Evolutionary conservation across 1,140 invertebrate species (phyloP), one percentile per base, ranked within the genome.

Genomic region (Cyclina sinensis): DNA sequence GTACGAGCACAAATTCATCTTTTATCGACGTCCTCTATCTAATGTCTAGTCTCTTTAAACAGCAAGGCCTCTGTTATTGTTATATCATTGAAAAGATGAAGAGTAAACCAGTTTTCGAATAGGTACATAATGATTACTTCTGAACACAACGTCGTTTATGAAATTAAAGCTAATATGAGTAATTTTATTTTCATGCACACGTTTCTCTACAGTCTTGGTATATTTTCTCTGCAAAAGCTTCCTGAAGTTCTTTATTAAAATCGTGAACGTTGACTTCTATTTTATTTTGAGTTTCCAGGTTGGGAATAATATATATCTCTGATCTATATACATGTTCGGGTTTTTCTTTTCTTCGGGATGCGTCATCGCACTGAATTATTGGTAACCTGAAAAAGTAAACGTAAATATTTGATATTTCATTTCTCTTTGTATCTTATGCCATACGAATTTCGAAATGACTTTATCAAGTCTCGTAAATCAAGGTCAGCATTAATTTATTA

Each of bases 41-140:
- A 2, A 11, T 54, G 2, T 12, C 2, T 18, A 12, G 7, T 54
- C 51, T 12, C 3, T 18, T 54, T 39, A 21, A 70, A 70, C 30
- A 37, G 65, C 65, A 1, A 70, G 65, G 12, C 65, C 65, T 70
- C 65, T 70, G 35, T 70, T 35, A 39, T 37, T 35, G 16, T 70
- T 70, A 39, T 70, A 70, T n/a, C 65, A 7, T 21, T 35, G 30
- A 39, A 70, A 70, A 2, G 35, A n/a, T 35, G 65, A 70, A 1
- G 32, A 18, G n/a, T 39, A 70, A 16, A 32, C 65, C 1, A 70
- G 32, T 39, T 39, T 35, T 12, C 65, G 30, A 11, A 70, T 70
- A 4, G 30, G 32, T 35, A 70, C 39, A 39, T 70, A 39, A 18
- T 39, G 30, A 21, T 70, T n/a, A 21, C 35, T 16, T 18, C 65